These are phyloP conservation scores for Pseudocheirus occidentalis DNA, from an alignment of 2,797 vertebrate species.

Conservation along the genomic window DNA sequence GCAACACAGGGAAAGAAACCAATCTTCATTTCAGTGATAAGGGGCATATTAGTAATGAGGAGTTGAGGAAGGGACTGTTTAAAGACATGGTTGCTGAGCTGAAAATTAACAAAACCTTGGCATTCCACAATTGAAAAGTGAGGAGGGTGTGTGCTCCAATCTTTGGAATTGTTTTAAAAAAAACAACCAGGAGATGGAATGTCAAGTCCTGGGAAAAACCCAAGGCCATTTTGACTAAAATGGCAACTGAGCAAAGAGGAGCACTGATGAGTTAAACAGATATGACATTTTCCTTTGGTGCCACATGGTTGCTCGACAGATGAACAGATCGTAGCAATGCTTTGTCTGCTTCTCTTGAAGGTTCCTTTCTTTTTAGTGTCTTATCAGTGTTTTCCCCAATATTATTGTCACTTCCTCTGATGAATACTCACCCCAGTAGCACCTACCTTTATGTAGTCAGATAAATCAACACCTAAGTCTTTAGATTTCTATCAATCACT, in stretches of 20 bases:
- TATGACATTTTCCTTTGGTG: background rate
- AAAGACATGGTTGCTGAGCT: background rate
- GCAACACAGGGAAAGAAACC: background rate
- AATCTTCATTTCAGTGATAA: background rate
- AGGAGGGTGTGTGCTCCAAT: background rate
- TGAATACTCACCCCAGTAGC: background rate
- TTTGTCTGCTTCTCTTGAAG: conserved; percentile 5
- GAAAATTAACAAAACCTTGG: background rate
- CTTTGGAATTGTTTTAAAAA: background rate
- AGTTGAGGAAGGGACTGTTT: background rate
- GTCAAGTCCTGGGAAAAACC: background rate
- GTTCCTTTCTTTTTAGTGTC: background rate
- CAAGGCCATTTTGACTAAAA: background rate
- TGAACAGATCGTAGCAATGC: background rate
- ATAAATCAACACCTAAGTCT: background rate
- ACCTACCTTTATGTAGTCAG: background rate
- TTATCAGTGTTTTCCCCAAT: background rate
- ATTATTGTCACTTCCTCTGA: background rate
- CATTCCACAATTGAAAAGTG: background rate
- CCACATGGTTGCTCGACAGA: background rate
- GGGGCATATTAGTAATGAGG: background rate
- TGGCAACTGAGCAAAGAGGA: background rate
- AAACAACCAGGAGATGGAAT: background rate
- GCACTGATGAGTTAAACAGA: background rate
- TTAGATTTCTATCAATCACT: background rate